These are phyloP conservation scores for Gobiocypris rarus DNA, from an alignment of 2,113 vertebrate species.

Conservation along the genomic window DNA sequence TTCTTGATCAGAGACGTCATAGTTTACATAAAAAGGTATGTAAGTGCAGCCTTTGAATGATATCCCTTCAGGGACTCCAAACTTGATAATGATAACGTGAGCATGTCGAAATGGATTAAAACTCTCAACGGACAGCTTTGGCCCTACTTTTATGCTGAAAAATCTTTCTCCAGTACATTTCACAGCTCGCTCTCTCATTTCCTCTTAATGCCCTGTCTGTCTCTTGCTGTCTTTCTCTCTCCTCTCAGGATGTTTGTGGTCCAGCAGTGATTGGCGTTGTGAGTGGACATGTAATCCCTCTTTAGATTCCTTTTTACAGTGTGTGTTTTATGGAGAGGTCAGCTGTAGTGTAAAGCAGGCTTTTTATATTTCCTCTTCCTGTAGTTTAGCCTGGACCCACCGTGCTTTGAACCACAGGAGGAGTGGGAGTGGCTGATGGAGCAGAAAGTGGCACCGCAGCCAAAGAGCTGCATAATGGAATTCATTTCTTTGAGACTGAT, in stretches of 20 bases:
- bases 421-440: background rate
- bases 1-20: background rate
- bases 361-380: constrained; percentile 1
- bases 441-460: background rate
- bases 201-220: constrained; percentile 18
- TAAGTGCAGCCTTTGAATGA: background rate
- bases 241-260: constrained; percentile 37
- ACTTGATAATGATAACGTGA: background rate
- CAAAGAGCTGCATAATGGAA: constrained; percentile 14
- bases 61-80: background rate
- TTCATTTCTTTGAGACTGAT: background rate
- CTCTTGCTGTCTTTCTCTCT: background rate
- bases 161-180: constrained; percentile 13
- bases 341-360: background rate
- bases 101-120: constrained; percentile 21
- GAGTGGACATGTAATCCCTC: constrained; percentile 19
- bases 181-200: background rate
- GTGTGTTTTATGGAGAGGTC: constrained; percentile 14
- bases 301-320: background rate
- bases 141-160: constrained; percentile 20
- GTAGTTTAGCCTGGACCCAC: background rate
- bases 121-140: background rate
- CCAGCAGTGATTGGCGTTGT: constrained; percentile 36
- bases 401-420: constrained; percentile 10
- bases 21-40: background rate